These are phyloP conservation scores for Nymphicus hollandicus DNA, from an alignment of 2,113 vertebrate species.

Conservation along the genomic window DNA sequence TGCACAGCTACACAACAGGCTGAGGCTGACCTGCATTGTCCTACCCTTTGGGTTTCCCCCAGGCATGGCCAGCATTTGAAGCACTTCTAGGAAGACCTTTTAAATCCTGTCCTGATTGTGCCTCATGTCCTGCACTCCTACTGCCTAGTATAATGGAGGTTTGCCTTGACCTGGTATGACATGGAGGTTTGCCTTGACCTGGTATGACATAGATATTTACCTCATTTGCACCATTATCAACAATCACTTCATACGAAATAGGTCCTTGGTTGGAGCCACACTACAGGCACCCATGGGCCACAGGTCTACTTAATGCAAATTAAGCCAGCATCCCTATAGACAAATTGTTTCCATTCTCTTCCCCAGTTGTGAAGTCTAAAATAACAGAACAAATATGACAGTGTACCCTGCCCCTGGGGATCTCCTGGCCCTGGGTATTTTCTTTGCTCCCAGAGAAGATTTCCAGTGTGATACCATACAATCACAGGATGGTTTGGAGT, in stretches of 20 bases:
- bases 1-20: background rate
- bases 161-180: accelerated
- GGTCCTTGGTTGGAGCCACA: background rate
- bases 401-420: background rate
- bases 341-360: background rate
- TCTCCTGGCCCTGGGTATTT: background rate
- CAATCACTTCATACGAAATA: accelerated
- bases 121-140: background rate
- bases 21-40: background rate
- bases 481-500: background rate
- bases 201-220: background rate
- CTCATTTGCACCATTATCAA: accelerated
- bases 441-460: background rate
- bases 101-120: background rate
- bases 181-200: background rate
- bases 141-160: accelerated
- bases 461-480: accelerated
- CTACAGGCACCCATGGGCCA: background rate
- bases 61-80: background rate
- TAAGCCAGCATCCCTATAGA: background rate
- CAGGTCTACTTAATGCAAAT: background rate
- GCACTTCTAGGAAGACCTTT: background rate
- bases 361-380: background rate
- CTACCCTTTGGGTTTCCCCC: background rate
- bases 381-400: background rate